Conservation (phyloP, 2,888 invertebrate genomes). For the Dastarcus helophoroides region DNA sequence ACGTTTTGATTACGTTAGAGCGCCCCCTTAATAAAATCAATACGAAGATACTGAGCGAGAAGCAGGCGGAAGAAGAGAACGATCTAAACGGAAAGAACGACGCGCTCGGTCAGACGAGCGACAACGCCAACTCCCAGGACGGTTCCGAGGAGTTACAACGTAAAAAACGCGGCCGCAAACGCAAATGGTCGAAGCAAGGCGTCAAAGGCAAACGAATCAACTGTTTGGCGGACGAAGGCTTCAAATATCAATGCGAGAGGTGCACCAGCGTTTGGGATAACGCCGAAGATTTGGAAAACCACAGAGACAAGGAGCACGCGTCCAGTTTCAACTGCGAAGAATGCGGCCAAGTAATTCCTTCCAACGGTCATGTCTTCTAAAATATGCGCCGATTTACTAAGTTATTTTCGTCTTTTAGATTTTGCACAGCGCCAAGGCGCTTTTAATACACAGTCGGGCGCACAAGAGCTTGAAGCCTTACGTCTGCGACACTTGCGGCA, state of each 20-base stretch:
- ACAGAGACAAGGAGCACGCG: conserved; percentile 33
- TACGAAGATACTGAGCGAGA: conserved; percentile 11
- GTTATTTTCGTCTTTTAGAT: conserved; percentile 21
- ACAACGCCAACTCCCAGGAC: conserved; percentile 1
- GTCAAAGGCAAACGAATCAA: conserved; percentile 18
- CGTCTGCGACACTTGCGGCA: conserved; percentile 50
- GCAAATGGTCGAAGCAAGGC: conserved; percentile 26
- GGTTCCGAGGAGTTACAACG: conserved; percentile 17
- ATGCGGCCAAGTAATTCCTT: conserved; percentile 32
- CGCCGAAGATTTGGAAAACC: conserved; percentile 29
- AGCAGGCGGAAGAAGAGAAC: conserved; percentile 10
- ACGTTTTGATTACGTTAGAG: conserved; percentile 31
- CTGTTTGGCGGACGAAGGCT: conserved; percentile 24
- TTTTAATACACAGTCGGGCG: conserved; percentile 34
- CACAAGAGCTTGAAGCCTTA: conserved; percentile 40
- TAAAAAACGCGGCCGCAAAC: conserved; percentile 30
- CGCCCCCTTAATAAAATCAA: conserved; percentile 20
- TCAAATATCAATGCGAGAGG: conserved; percentile 35
- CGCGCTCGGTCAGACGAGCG: conserved; percentile 16
- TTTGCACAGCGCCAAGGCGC: conserved; percentile 34
- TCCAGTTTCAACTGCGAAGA: conserved; percentile 35
- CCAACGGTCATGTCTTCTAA: neutral
- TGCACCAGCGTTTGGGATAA: conserved; percentile 30
- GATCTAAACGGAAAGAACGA: conserved; percentile 13
- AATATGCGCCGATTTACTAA: neutral